Evolutionary conservation across 2,888 invertebrate genomes (phyloP), one percentile per base, ranked within the genome.

Genomic region (Harpagoxenus sublaevis): DNA sequence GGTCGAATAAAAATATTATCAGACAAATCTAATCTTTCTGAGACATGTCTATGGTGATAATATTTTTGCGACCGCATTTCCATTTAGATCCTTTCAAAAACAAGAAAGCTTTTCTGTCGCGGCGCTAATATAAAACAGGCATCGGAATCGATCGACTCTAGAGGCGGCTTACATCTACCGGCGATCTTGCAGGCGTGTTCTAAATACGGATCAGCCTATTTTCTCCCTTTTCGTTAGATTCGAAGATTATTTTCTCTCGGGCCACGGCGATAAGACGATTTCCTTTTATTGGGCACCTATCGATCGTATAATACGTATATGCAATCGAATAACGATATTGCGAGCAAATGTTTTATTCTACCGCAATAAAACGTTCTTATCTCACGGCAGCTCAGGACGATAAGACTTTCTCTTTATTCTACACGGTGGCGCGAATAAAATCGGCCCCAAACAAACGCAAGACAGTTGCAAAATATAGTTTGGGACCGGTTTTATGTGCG

Each of bases 201-300:
- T 79, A 79, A 79, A 79, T 79, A 57, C 60, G 70, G 79, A 79
- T 79, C 79, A 70, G 45, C 60, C 60, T 70, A 79, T 73, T 57
- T 79, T 79, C 70, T 79, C 70, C 18, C 70, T 39, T 62, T 70
- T 79, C 60, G 48, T 70, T 60, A 79, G 48, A 79, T 60, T 79
- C 48, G 18, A 35, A 70, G 79, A 79, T 79, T 79, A 70, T 65
- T 79, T 70, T 60, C 60, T 60, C 70, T 79, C 60, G 39, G 39
- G 70, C 48, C 70, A 70, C 18, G 18, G 35, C 35, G 23, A 51
- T 48, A 70, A 60, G 28, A 55, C 12, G 18, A 35, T 60, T 57
- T 70, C 60, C 60, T 48, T 79, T 79, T 68, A 70, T 68, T 48
- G 35, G 35, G 28, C 31, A 48, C 4, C 18, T 60, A 79, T 79